Evolutionary conservation across 1,140 invertebrate genomes (phyloP), one percentile per base, ranked within the genome.

Genomic region (Arctopsyche grandis): DNA sequence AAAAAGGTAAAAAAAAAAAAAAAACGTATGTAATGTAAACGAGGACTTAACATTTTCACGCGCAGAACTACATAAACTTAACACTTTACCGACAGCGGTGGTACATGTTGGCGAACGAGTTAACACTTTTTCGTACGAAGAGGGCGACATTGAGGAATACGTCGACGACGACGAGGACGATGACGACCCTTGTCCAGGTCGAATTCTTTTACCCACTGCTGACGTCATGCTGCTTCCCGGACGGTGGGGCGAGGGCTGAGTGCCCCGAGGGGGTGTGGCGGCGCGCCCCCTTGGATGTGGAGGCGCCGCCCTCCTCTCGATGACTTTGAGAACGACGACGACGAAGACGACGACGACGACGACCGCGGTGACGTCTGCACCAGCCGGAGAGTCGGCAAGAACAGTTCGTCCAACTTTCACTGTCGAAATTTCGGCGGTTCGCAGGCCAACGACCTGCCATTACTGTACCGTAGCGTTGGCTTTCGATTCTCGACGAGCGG

Each of bases 391-490:
- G 21, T 26, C 56, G 74, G 21, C 74, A 29, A 76, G 74, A 76
- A 76, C 74, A 76, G 74, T 75, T 75, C 73, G 73, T 60, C 56
- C 56, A 29, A 76, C 74, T 76, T 76, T 76, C 74, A 76, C 74
- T 76, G 74, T 76, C 74, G 74, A 76, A 76, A 76, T 63, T 76
- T 76, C 56, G 74, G 74, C 26, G 5, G 21, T 24, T 43, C 5
- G 24, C 48, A 60, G 74, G 74, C 74, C 74, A 38, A 29, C 43
- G 74, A 76, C 74, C 74, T 56, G 58, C 44, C 74, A 76, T 76
- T 76, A 76, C 74, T 56, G 74, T 76, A 63, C 24, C 74, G 60
- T 66, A 7, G 21, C 19, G 60, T 21, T 66, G 63, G 63, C 22
- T 66, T 66, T 66, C 63, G 63, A 5, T 52, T 52, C 48, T 52